Evolutionary conservation across 2,113 vertebrate genomes (phyloP), one percentile per base, ranked within the genome.

Genomic region (Myxocyprinus asiaticus): DNA sequence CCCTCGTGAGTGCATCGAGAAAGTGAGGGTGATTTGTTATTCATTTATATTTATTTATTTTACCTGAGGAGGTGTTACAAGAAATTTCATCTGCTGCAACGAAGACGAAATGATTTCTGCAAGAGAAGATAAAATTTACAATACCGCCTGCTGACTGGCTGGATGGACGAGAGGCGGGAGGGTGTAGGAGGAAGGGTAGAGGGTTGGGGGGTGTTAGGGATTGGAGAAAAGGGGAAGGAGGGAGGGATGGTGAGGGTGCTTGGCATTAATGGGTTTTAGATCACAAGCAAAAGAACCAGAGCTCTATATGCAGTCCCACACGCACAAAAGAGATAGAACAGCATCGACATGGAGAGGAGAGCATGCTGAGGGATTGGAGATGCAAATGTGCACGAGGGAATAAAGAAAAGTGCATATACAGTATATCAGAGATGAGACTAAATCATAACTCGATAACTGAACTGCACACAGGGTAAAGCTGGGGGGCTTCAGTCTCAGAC

Each of bases 71-170:
- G 94, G 94, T 95, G 95, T 96, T 96, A 96, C 95, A 96, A 96
- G 95, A 96, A 95, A 96, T 96, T 95, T 96, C 95, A 96, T 96
- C 95, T 95, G 95, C 94, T 94, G 95, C 95, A 96, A 96, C 95
- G 95, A 96, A 95, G 95, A 96, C 94, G 94, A 96, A 96, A 94
- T 96, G 94, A 96, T 96, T 95, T 96, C 95, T 96, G 95, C 94
- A 96, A 96, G 94, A 96, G 95, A 96, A 96, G 95, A 96, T 96
- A 96, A 95, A 94, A 96, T 96, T 96, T 94, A 96, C 95, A 96
- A 95, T 95, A 94, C 94, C 95, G 94, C 94, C 95, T 92, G 93
- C 94, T 96, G 92, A 95, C 92, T 94, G 93, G 92, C 92, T 95
- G 94, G 91, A 92, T 86, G 78, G 92, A 87, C 93, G 92, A 92